Evolutionary conservation across 2,888 invertebrate genomes (phyloP).

Genomic region (Agrotis segetum): DNA sequence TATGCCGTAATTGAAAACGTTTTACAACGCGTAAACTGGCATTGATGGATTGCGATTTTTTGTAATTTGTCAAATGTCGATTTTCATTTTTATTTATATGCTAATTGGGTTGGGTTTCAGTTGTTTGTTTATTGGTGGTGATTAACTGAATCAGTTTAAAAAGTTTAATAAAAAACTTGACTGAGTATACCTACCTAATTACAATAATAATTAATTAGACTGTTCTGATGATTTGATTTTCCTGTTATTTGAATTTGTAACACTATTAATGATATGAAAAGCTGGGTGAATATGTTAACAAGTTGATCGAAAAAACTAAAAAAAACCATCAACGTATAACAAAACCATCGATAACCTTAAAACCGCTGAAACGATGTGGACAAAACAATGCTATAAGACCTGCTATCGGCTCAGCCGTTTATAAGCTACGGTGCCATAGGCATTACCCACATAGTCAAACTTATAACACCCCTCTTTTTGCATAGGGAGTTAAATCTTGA

Average conservation of each 20-base stretch:
- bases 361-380: too few species aligned
- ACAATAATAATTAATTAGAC: background rate
- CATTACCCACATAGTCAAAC: too few species aligned
- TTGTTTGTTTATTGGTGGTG: constrained; percentile 8
- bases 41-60: constrained; percentile 81
- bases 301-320: too few species aligned
- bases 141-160: background rate
- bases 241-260: too few species aligned
- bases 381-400: too few species aligned
- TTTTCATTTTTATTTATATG: constrained; percentile 60
- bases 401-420: too few species aligned
- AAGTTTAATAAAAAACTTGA: too few species aligned
- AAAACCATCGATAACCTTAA: too few species aligned
- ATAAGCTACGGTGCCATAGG: too few species aligned
- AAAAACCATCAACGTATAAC: too few species aligned
- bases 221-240: background rate
- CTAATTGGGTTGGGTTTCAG: constrained; percentile 24
- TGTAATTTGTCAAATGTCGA: constrained; percentile 55
- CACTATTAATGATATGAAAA: too few species aligned
- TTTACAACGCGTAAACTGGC: constrained; percentile 77
- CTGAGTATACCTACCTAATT: background rate
- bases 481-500: background rate
- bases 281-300: too few species aligned
- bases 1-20: constrained; percentile 84
- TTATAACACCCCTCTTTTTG: background rate